These are phyloP conservation scores for Numenius arquata DNA, from an alignment of 2,113 vertebrate genomes.

Conservation along the genomic window DNA sequence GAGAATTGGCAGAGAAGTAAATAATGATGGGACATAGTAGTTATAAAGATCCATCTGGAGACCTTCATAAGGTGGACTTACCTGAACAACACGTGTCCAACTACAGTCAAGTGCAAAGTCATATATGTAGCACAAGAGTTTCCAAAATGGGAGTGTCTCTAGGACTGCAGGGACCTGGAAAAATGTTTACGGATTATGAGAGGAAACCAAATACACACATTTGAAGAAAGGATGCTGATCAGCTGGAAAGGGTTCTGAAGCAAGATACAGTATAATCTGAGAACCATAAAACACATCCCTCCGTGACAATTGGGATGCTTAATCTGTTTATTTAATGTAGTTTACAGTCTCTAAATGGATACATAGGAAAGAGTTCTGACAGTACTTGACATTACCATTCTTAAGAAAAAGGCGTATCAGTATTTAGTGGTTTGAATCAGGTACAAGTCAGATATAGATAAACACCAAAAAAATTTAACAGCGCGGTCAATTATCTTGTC, in stretches of 20 bases:
- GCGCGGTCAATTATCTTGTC: neutral
- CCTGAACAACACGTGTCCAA: rapidly evolving
- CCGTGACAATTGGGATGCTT: neutral
- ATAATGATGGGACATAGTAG: neutral
- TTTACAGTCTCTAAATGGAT: neutral
- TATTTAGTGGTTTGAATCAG: neutral
- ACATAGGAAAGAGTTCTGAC: neutral
- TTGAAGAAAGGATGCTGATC: neutral
- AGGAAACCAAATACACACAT: neutral
- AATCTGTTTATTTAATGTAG: neutral
- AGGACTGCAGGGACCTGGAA: neutral
- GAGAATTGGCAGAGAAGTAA: neutral
- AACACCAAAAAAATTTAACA: neutral
- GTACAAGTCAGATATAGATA: neutral
- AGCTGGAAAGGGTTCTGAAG: neutral
- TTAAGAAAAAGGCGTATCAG: neutral
- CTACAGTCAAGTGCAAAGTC: neutral
- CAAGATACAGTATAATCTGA: neutral
- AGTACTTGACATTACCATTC: neutral
- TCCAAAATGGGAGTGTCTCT: neutral
- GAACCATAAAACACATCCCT: neutral
- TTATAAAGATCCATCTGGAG: neutral
- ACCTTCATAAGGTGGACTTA: neutral
- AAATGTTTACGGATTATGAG: neutral
- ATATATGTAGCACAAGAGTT: neutral